A percentile compares a stretch with the other conserved stretches of the same genome.
Conservation (phyloP, 2,113 vertebrate species). For the Neodontobutis hainanensis region DNA sequence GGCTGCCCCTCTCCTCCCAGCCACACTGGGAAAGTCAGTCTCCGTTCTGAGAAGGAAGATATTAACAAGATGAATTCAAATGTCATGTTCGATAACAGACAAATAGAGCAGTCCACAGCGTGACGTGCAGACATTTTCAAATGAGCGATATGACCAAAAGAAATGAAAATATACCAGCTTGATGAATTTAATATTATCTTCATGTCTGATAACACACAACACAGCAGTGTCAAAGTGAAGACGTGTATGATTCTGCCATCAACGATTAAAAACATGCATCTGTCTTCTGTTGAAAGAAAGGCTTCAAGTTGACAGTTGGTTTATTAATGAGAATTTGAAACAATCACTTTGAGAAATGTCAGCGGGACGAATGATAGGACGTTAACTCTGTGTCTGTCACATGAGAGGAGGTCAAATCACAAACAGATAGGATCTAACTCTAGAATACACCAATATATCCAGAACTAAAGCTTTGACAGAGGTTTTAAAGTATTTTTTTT, state of each 20-base stretch:
- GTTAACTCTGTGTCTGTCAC: constrained; percentile 16
- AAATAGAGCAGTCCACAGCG: constrained; percentile 19
- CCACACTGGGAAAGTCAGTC: constrained; percentile 7
- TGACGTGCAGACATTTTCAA: constrained; percentile 23
- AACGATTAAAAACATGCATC: constrained; percentile 33
- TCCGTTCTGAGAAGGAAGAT: constrained; percentile 37
- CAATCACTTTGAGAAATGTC: constrained; percentile 24
- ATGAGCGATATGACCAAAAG: constrained; percentile 28
- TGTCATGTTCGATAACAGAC: constrained; percentile 44
- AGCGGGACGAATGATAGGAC: constrained; percentile 6
- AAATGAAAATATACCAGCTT: constrained; percentile 7
- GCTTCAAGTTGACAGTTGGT: constrained; percentile 21
- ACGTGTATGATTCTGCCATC: constrained; percentile 38
- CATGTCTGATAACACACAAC: constrained; percentile 35
- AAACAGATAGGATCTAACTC: constrained; percentile 12
- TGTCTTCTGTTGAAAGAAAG: constrained; percentile 20
- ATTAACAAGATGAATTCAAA: constrained; percentile 41
- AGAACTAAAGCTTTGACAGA: neutral
- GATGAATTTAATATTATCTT: constrained; percentile 45
- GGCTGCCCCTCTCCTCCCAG: constrained; percentile 20
- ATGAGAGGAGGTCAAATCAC: neutral
- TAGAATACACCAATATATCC: neutral
- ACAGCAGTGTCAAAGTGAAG: constrained; percentile 24
- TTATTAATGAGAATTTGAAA: constrained; percentile 55
- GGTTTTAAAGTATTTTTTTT: too few species aligned